These are phyloP conservation scores for Amphimallon solstitiale DNA, from an alignment of 2,888 invertebrate genomes.

Conservation along the genomic window DNA sequence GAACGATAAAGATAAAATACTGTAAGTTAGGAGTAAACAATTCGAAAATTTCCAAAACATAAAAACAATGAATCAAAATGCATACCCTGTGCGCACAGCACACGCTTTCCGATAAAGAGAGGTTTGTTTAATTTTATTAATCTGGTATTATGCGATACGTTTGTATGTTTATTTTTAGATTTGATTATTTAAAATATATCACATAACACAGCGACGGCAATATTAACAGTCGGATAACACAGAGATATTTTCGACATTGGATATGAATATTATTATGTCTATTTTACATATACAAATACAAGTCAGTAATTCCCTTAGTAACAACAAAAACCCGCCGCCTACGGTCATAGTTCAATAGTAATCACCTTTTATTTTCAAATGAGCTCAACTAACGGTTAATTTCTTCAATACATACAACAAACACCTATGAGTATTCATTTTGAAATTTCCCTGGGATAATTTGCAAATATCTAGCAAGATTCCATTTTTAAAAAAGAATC, in stretches of 20 bases:
- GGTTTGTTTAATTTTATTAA: constrained; percentile 1
- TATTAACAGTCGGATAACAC: no score
- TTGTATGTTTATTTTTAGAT: constrained; percentile 20
- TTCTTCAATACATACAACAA: background rate
- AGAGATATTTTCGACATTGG: background rate
- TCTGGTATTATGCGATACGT: background rate
- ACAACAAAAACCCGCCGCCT: background rate
- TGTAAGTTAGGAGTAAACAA: background rate
- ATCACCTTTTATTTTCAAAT: background rate
- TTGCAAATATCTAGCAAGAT: no score
- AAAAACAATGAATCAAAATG: constrained; percentile 12
- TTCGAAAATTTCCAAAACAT: constrained; percentile 19
- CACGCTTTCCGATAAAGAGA: background rate
- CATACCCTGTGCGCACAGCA: background rate
- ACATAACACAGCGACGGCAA: background rate
- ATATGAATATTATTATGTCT: background rate
- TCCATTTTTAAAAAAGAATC: no score
- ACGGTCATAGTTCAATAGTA: constrained; percentile 12
- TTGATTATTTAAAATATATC: background rate
- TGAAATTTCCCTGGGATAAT: no score
- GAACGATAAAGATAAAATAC: background rate
- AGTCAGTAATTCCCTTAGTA: background rate
- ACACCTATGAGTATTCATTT: no score
- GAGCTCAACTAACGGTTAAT: background rate
- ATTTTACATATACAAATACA: background rate